Base-by-base conservation (phyloP, 2,113 vertebrate genomes). In the Phodopus roborovskii region DNA sequence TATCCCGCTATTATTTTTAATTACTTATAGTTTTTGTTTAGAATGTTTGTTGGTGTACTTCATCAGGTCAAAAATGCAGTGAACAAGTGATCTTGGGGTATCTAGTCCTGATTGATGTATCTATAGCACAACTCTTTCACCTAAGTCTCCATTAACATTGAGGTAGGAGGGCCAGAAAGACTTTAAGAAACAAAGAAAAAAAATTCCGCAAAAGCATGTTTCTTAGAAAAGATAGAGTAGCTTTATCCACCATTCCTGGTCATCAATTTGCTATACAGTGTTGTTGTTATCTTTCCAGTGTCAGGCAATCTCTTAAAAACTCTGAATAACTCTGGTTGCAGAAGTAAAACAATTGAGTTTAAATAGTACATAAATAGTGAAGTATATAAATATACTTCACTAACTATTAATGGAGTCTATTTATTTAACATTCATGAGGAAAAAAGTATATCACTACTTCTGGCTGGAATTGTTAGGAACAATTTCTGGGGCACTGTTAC, bases 261-360 rank as follows among this genome's bases (percentile, higher is more conserved):
- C 74, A 64, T 53, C 12, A 68, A 45, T 86, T 78, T 92, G 50
- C 39, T 84, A 50, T 78, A 88, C 74, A 24, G 84, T 79, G 56
- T 36, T 48, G 28, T 45, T 60, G 28, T 45, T 60, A 45, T 0
- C 3, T 4, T 4, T 85, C 16, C 2, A 78, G 68, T 94, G 70
- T 82, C 22, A 66, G 73, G 87, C 30, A 19, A 9, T 42, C 1
- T 81, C 79, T 88, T 92, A 8, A 79, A 13, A 71, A 17, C 2
- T 0, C 33, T 5, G 3, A 50, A 36, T 0, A 42, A 16, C 0
- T 13, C 9, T 66, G 1, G 9, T 78, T 73, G 56, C 1, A 56
- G 7, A 33, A 92, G 0, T 24, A 62, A 58, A 68, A 73, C 6
- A 62, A 17, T 24, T 66, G 17, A 73, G 62, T 39, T 92, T 96